phyloP scores from a whole-genome alignment of 2,113 vertebrate species.

The Zosterops pallidus region DNA sequence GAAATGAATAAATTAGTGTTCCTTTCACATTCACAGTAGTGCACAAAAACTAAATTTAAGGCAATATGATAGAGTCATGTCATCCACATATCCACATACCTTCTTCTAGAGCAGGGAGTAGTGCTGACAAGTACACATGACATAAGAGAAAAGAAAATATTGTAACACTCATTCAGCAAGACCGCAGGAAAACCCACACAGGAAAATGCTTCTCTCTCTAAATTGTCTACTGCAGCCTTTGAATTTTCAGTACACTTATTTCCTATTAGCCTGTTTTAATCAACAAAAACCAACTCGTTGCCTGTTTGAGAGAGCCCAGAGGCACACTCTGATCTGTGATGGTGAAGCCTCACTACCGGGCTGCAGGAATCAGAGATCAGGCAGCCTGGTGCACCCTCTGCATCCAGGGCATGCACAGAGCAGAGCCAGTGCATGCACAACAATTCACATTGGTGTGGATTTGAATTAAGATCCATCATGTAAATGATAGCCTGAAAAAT shows the following conservation, averaged over 20 bases:
- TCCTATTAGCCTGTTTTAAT: not conserved
- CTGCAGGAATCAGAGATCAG: not conserved
- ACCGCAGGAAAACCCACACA: not conserved
- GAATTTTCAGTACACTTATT: not conserved
- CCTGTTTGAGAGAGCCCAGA: not conserved
- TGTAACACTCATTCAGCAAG: not conserved
- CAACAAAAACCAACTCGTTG: not conserved
- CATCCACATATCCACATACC: not conserved
- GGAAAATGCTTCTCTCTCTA: not conserved
- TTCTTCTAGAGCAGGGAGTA: not conserved
- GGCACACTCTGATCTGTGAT: too few species aligned
- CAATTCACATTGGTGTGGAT: accelerated
- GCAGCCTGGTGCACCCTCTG: not conserved
- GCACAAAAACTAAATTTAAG: not conserved
- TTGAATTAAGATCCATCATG: not conserved
- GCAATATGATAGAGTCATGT: not conserved
- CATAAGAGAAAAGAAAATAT: not conserved
- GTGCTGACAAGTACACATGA: not conserved
- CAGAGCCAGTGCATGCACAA: not conserved
- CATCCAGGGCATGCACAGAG: not conserved
- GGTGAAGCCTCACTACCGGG: not conserved
- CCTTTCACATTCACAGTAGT: not conserved
- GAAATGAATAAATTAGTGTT: not conserved
- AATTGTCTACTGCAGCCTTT: not conserved
- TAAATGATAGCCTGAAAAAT: not conserved